phyloP scores from a whole-genome alignment of 2,797 vertebrate genomes.

The Merluccius polli region DNA sequence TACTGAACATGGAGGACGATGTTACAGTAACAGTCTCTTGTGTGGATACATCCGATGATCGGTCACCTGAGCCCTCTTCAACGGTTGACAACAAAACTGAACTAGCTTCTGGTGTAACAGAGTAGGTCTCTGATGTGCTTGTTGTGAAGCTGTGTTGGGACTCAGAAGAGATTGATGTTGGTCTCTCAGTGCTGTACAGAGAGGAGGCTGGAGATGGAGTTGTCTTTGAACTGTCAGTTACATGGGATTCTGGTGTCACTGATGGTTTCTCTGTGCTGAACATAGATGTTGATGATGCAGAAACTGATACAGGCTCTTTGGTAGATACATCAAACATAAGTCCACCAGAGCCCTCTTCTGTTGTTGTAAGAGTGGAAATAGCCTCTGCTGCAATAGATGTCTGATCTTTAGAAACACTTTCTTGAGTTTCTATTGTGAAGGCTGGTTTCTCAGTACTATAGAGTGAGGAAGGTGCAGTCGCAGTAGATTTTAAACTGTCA shows the following conservation, averaged over 20 bases:
- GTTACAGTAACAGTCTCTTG: not conserved
- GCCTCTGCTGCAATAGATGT: too few species aligned
- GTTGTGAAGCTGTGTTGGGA: too few species aligned
- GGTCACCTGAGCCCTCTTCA: too few species aligned
- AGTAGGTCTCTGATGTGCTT: too few species aligned
- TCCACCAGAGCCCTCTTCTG: not conserved
- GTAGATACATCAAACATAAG: not conserved
- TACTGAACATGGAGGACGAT: too few species aligned
- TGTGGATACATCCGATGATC: not conserved
- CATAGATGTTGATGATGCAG: constrained; percentile 6
- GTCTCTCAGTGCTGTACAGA: too few species aligned
- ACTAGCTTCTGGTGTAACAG: too few species aligned
- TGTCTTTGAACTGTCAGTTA: constrained; percentile 16
- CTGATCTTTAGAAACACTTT: too few species aligned
- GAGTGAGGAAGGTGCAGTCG: constrained; percentile 10
- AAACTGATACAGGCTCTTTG: not conserved
- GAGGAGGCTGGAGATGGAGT: too few species aligned
- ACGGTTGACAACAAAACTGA: too few species aligned
- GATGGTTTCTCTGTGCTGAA: constrained; percentile 28
- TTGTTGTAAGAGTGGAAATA: too few species aligned
- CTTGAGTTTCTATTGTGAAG: constrained; percentile 4
- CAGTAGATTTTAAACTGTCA: constrained; percentile 9
- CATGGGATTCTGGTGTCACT: constrained; percentile 4
- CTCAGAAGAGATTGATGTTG: too few species aligned
- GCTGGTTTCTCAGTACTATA: constrained; percentile 25